A percentile compares a stretch with the other conserved stretches of the same genome.
phyloP scores from a whole-genome alignment of 2,888 invertebrate genomes.

The Campoletis raptor region DNA sequence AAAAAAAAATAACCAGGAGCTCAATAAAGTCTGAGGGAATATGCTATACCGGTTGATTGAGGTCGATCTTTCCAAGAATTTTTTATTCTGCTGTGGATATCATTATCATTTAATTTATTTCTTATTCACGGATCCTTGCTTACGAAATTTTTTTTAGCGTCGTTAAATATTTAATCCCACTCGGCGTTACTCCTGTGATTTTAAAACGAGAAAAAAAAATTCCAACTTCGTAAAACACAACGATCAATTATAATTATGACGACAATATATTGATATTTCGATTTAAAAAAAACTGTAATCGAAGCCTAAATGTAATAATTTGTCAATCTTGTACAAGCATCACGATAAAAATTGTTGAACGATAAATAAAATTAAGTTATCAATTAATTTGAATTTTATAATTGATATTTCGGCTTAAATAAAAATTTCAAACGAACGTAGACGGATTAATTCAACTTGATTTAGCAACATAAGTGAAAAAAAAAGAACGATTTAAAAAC shows the following conservation, averaged over 20 bases:
- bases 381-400: no score
- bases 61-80: slow-evolving; percentile 17
- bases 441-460: no score
- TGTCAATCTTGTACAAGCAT: no score
- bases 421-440: no score
- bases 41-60: slow-evolving; percentile 44
- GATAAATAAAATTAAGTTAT: no score
- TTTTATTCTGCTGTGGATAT: slow-evolving; percentile 72
- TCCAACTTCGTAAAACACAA: slow-evolving; percentile 45
- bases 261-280: no score
- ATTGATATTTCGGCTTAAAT: no score
- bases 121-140: slow-evolving; percentile 65
- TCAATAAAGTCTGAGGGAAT: slow-evolving; percentile 39
- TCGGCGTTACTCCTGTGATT: slow-evolving; percentile 16
- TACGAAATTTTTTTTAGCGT: slow-evolving; percentile 71
- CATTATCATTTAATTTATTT: slow-evolving; percentile 82
- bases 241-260: background rate
- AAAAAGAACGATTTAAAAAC: no score
- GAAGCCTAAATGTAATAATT: no score
- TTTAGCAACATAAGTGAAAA: no score
- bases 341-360: no score
- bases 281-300: no score
- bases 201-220: slow-evolving; percentile 72
- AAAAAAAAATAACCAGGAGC: slow-evolving; percentile 41
- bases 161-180: slow-evolving; percentile 71